Conservation (phyloP, 2,888 invertebrate species). For the Enchytraeus crypticus region DNA sequence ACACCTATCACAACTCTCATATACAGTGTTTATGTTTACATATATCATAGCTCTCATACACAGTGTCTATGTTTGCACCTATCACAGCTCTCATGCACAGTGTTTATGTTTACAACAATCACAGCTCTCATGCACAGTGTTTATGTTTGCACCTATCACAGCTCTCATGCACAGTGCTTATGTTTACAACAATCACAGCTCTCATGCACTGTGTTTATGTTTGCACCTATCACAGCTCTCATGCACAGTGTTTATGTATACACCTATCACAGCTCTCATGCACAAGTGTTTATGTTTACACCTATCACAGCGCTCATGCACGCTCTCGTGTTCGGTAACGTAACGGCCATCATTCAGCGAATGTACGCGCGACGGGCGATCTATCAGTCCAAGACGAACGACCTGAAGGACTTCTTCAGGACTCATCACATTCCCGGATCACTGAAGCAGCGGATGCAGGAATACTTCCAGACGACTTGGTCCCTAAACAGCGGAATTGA, state of each 20-base stretch:
- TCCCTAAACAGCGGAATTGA: constrained; percentile 93
- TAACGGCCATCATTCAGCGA: constrained; percentile 92
- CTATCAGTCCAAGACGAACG: constrained; percentile 88
- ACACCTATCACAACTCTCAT: no score
- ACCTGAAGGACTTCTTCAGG: constrained; percentile 86
- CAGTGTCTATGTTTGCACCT: no score
- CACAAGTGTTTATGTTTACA: neutral
- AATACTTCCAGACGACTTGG: constrained; percentile 97
- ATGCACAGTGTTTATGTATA: neutral
- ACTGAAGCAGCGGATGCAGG: constrained; percentile 87
- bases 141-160: neutral
- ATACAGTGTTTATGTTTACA: no score
- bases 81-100: no score
- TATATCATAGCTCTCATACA: no score
- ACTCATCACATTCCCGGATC: constrained; percentile 91
- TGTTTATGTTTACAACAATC: no score
- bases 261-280: neutral
- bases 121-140: no score
- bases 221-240: neutral
- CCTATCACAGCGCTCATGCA: constrained; percentile 77
- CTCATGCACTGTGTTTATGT: neutral
- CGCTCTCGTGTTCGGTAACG: constrained; percentile 93
- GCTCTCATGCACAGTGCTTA: no score
- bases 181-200: no score
- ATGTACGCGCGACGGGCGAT: constrained; percentile 88